Evolutionary conservation across 2,888 invertebrate species (phyloP).

Genomic region (Crematogaster levior): DNA sequence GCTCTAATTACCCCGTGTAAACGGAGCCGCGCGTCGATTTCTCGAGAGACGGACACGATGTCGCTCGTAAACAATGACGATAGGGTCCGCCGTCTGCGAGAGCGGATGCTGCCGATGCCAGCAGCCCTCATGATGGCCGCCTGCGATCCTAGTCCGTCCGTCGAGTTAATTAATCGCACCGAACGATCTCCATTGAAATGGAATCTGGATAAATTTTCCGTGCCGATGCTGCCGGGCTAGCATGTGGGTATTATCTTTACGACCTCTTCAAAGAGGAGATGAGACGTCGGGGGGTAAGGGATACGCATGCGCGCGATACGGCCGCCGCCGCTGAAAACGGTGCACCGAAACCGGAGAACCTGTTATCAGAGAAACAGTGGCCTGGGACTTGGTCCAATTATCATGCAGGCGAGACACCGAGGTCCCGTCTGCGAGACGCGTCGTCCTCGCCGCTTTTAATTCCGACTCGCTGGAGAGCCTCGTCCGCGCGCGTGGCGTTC

Average conservation of each 20-base stretch:
- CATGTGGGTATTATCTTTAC: constrained; percentile 81
- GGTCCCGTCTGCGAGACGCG: constrained; percentile 48
- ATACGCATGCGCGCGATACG: constrained; percentile 76
- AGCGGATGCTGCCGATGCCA: background rate
- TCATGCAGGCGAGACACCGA: constrained; percentile 69
- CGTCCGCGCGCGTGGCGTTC: constrained; percentile 2
- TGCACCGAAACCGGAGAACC: constrained; percentile 78
- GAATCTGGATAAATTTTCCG: constrained; percentile 72
- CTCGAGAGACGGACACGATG: constrained; percentile 30
- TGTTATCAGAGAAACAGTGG: constrained; percentile 82
- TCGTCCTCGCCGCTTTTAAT: constrained; percentile 49
- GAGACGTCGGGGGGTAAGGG: constrained; percentile 56
- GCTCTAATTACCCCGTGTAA: constrained; percentile 39
- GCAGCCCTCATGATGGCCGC: constrained; percentile 64
- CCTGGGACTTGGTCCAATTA: constrained; percentile 79
- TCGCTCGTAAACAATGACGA: constrained; percentile 48
- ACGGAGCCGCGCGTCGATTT: constrained; percentile 33
- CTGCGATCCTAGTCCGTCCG: constrained; percentile 47
- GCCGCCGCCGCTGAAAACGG: constrained; percentile 48
- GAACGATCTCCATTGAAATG: constrained; percentile 72
- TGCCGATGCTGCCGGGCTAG: constrained; percentile 64
- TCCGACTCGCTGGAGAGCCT: constrained; percentile 7
- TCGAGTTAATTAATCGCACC: constrained; percentile 71
- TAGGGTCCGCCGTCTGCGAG: constrained; percentile 7
- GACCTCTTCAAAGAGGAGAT: constrained; percentile 74